Conservation (phyloP, 2,113 vertebrate genomes). For the Lota lota region DNA sequence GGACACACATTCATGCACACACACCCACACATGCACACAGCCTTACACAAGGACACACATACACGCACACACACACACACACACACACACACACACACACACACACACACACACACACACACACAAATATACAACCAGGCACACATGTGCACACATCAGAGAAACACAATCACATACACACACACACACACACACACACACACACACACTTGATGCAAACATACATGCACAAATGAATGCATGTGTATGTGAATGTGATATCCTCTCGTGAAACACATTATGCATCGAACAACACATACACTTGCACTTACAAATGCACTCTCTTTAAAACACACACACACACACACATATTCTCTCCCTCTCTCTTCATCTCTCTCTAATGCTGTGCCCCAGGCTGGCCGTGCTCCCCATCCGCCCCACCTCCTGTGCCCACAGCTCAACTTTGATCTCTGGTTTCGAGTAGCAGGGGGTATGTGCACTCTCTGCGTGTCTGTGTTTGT, state of each 20-base stretch:
- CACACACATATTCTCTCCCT: no score
- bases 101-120: conserved; percentile 8
- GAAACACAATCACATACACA: no score
- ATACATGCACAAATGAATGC: background rate
- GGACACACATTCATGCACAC: no score
- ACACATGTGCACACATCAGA: conserved; percentile 1
- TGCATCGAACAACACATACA: conserved; percentile 50
- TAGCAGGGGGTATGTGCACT: conserved; percentile 25
- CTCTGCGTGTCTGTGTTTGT: conserved; percentile 3
- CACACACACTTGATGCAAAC: background rate
- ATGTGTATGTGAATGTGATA: no score
- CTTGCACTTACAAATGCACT: conserved; percentile 47
- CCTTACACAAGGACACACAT: background rate
- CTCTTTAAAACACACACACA: conserved; percentile 18
- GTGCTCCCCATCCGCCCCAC: conserved; percentile 67
- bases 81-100: conserved; percentile 8
- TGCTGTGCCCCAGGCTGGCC: conserved; percentile 64
- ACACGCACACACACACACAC: conserved; percentile 16
- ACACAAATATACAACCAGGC: conserved; percentile 6
- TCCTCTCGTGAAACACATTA: conserved; percentile 24
- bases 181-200: no score
- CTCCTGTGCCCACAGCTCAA: conserved; percentile 68
- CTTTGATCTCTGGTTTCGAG: conserved; percentile 66
- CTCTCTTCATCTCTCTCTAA: conserved; percentile 26
- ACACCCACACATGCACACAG: background rate